Conservation (phyloP, 1,140 invertebrate species). For the Drosophila ercepeae region DNA sequence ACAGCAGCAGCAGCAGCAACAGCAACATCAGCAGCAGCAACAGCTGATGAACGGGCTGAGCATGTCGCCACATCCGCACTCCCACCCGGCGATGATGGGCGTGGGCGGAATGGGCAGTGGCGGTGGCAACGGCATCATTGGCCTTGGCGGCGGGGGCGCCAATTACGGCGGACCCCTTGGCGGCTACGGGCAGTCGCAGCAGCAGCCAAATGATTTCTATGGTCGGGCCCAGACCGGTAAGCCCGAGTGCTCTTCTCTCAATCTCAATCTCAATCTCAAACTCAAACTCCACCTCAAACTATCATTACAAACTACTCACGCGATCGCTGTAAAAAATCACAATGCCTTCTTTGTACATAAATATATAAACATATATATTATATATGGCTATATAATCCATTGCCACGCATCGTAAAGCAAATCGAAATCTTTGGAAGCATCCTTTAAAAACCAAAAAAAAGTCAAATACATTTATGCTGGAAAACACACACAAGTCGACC, state of each 20-base stretch:
- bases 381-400: constrained; percentile 30
- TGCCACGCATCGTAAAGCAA: constrained; percentile 46
- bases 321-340: constrained; percentile 39
- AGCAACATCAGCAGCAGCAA: constrained; percentile 64
- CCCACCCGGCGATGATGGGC: constrained; percentile 71
- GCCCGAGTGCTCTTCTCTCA: constrained; percentile 68
- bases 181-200: constrained; percentile 61
- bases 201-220: constrained; percentile 82
- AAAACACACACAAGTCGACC: constrained; percentile 10
- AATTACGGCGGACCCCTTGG: constrained; percentile 38
- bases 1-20: constrained; percentile 56
- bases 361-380: constrained; percentile 21
- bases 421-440: constrained; percentile 32
- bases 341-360: constrained; percentile 32
- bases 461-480: constrained; percentile 7
- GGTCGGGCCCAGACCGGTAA: constrained; percentile 83
- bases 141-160: constrained; percentile 59
- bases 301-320: constrained; percentile 34
- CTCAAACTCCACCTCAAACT: constrained; percentile 8
- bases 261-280: constrained; percentile 24
- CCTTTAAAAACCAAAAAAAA: constrained; percentile 4
- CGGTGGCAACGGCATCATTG: constrained; percentile 73
- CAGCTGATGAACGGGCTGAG: constrained; percentile 67
- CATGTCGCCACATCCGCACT: constrained; percentile 67
- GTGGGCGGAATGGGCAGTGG: constrained; percentile 69